phyloP scores from a whole-genome alignment of 2,797 vertebrate species.

The Oceanodroma leucorhoa region DNA sequence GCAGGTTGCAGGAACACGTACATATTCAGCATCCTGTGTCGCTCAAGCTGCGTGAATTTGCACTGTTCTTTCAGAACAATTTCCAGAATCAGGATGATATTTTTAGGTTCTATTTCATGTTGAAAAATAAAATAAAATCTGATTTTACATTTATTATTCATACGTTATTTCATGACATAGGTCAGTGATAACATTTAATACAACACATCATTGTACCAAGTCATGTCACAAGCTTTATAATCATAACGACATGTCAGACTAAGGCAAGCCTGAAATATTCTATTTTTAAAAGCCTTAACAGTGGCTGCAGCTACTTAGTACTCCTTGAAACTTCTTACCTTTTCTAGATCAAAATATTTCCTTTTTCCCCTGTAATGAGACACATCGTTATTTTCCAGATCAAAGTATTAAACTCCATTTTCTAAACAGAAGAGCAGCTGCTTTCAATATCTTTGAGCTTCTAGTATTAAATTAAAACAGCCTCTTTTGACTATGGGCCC shows the following conservation, averaged over 20 bases:
- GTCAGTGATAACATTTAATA: neutral
- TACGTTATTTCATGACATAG: neutral
- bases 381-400: neutral
- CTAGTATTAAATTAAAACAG: neutral
- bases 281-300: neutral
- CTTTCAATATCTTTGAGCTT: neutral
- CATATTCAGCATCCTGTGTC: neutral
- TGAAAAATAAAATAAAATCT: neutral
- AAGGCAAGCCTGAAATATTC: neutral
- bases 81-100: neutral
- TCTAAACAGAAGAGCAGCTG: neutral
- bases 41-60: neutral
- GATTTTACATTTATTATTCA: neutral
- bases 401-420: neutral
- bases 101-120: neutral
- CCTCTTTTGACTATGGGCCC: neutral
- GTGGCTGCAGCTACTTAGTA: neutral
- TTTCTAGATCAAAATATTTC: conserved; percentile 12
- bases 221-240: neutral
- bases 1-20: neutral
- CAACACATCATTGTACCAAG: neutral
- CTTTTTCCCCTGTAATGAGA: neutral
- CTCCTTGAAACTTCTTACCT: neutral
- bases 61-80: neutral
- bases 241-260: neutral